Conservation (phyloP, 2,888 invertebrate genomes). For the Smittia aterrima region DNA sequence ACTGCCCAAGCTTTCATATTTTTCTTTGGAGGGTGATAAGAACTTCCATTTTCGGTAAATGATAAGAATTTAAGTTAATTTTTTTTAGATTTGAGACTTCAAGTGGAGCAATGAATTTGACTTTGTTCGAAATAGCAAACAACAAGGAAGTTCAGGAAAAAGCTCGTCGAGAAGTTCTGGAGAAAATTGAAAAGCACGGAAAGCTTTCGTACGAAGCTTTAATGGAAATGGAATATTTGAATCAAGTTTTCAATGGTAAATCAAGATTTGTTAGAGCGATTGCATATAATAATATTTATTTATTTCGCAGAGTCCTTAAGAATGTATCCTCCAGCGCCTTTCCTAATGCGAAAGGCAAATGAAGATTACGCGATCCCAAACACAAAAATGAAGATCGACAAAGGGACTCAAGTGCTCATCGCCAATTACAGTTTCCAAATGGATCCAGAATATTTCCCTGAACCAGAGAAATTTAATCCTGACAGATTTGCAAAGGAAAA, state of each 20-base stretch:
- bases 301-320: background rate
- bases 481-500: constrained; percentile 52
- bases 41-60: too few relatives aligned
- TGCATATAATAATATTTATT: too few relatives aligned
- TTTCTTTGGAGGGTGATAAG: constrained; percentile 13
- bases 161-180: constrained; percentile 52
- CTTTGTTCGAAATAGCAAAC: constrained; percentile 51
- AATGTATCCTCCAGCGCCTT: constrained; percentile 54
- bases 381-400: constrained; percentile 53
- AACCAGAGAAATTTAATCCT: constrained; percentile 52
- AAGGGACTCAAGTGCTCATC: constrained; percentile 49
- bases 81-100: constrained; percentile 50
- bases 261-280: too few relatives aligned
- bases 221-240: constrained; percentile 52
- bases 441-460: constrained; percentile 51
- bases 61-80: too few relatives aligned
- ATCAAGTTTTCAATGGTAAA: constrained; percentile 45
- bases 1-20: constrained; percentile 30
- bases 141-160: constrained; percentile 50
- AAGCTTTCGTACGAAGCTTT: constrained; percentile 50
- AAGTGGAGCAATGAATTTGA: constrained; percentile 50
- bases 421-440: constrained; percentile 49
- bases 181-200: constrained; percentile 47
- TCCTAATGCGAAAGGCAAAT: constrained; percentile 50
- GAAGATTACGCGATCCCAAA: constrained; percentile 54